Conservation (phyloP, 2,113 vertebrate genomes). For the Paraplagusia blochii region DNA sequence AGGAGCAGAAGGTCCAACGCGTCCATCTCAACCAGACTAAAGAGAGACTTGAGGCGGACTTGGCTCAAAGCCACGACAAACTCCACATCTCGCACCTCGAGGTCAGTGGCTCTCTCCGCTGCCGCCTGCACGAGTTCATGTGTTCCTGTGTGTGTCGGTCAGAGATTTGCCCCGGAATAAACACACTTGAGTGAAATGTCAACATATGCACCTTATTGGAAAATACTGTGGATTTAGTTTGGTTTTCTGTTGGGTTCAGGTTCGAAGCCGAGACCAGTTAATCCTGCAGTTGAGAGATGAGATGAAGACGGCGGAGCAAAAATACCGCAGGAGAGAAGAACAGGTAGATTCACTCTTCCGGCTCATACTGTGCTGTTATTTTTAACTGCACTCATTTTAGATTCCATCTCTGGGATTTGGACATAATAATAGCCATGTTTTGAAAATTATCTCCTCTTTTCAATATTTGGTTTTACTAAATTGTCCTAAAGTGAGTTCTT, state of each 20-base stretch:
- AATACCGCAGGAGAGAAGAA: conserved; percentile 48
- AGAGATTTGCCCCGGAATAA: not conserved
- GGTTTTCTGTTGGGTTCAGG: conserved; percentile 31
- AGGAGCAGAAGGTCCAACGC: conserved; percentile 51
- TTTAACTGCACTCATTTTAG: conserved; percentile 9
- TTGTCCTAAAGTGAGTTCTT: conserved; percentile 12
- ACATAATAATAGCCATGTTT: no score
- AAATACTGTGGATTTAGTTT: not conserved
- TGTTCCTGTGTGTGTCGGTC: not conserved
- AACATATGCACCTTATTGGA: not conserved
- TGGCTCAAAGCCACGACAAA: conserved; percentile 67
- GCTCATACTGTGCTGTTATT: not conserved
- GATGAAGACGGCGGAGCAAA: conserved; percentile 56
- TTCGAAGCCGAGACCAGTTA: conserved; percentile 57
- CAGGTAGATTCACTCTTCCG: conserved; percentile 42
- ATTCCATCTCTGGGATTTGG: conserved; percentile 27
- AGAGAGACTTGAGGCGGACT: conserved; percentile 62
- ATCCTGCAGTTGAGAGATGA: conserved; percentile 66
- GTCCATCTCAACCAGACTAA: conserved; percentile 56
- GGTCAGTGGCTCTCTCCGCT: conserved; percentile 38
- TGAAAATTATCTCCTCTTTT: not conserved
- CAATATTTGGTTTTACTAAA: conserved; percentile 12
- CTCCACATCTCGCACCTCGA: conserved; percentile 56
- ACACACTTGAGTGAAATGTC: not conserved
- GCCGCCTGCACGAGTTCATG: conserved; percentile 16